These are phyloP conservation scores for Coreoperca whiteheadi DNA, from an alignment of 2,113 vertebrate genomes.

Conservation along the genomic window DNA sequence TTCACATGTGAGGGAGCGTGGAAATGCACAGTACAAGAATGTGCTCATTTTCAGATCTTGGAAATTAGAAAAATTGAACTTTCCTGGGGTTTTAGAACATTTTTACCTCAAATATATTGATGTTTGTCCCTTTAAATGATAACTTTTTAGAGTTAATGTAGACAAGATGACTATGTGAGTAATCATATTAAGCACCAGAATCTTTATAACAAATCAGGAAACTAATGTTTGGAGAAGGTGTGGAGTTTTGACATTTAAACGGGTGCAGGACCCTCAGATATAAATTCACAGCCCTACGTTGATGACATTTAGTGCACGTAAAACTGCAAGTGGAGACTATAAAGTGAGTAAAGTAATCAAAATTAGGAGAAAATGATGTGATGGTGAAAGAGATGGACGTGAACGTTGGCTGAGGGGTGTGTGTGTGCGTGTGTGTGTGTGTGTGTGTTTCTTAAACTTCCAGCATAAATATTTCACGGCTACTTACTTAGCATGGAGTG, in stretches of 20 bases:
- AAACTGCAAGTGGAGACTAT: slow-evolving; percentile 14
- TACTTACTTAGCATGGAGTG: slow-evolving; percentile 59
- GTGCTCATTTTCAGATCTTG: not conserved
- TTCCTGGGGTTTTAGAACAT: not conserved
- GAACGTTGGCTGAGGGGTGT: slow-evolving; percentile 16
- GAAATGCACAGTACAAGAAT: not conserved
- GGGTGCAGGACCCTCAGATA: slow-evolving; percentile 1
- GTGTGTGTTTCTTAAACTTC: slow-evolving; percentile 37
- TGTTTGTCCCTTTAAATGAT: not conserved
- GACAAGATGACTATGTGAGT: not conserved
- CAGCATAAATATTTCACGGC: slow-evolving; percentile 67
- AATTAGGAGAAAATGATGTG: slow-evolving; percentile 49
- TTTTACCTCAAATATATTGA: not conserved
- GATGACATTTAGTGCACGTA: slow-evolving; percentile 51
- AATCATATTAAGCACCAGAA: not conserved
- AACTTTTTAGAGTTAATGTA: not conserved
- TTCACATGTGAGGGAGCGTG: slow-evolving; percentile 1
- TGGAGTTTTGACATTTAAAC: slow-evolving; percentile 48
- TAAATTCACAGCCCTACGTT: slow-evolving; percentile 3
- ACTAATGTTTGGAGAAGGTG: not conserved
- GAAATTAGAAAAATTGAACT: not conserved
- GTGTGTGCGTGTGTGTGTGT: slow-evolving; percentile 20
- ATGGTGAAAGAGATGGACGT: slow-evolving; percentile 30
- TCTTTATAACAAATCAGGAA: not conserved
- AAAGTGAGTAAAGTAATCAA: slow-evolving; percentile 38